Conservation (phyloP, 2,888 invertebrate species). For the Dicyrtomina minuta region DNA sequence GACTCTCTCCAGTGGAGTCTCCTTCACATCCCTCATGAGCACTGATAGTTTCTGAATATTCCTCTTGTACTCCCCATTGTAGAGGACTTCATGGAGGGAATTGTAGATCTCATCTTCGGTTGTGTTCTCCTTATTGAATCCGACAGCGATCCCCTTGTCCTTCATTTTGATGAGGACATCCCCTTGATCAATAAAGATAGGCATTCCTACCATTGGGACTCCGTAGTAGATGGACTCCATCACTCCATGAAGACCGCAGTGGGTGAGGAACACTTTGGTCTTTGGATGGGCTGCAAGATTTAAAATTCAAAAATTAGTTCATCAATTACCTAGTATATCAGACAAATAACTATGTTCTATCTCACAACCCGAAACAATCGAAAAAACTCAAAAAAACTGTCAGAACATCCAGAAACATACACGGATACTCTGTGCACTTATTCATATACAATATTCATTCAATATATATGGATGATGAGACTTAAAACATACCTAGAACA, state of each 20-base stretch:
- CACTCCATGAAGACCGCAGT: conserved; percentile 58
- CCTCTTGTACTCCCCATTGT: conserved; percentile 50
- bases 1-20: conserved; percentile 54
- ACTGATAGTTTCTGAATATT: conserved; percentile 48
- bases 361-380: too few relatives aligned
- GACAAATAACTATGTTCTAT: neutral
- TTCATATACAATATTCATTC: neutral
- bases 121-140: conserved; percentile 53
- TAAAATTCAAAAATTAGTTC: neutral
- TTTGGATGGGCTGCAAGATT: conserved; percentile 56
- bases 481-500: conserved; percentile 55
- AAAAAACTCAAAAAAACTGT: too few relatives aligned
- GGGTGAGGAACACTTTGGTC: conserved; percentile 57
- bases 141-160: conserved; percentile 53
- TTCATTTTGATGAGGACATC: conserved; percentile 56
- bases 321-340: neutral
- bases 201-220: conserved; percentile 57
- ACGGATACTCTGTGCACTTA: neutral
- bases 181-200: conserved; percentile 57
- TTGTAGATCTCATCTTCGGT: conserved; percentile 52
- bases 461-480: neutral
- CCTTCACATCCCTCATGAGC: conserved; percentile 53
- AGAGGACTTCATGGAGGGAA: conserved; percentile 52
- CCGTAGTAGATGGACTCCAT: conserved; percentile 57
- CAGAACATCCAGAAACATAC: too few relatives aligned